Base-by-base conservation (phyloP, 2,113 vertebrate species). In the Amphiprion percula region DNA sequence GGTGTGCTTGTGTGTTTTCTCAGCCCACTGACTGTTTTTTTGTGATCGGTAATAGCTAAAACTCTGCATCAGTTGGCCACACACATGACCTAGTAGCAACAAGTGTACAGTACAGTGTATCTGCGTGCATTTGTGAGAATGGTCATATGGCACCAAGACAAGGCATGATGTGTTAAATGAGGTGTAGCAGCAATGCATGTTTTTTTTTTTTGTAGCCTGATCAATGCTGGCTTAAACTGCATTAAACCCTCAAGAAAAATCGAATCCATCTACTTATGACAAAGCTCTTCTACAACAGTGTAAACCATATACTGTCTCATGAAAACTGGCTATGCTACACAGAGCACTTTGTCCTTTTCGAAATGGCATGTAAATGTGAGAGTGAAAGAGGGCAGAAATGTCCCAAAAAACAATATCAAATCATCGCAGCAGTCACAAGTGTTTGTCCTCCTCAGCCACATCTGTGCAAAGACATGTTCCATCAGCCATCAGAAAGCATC, bases 121-220 rank as follows among this genome's bases (percentile, higher is more conserved):
- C 23, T 74, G 75, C 70, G n/a, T 74, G 67, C 50, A 52, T 83
- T 47, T 77, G 74, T 85, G 75, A 70, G 70, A 71, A 83, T 77
- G 86, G 56, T 78, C 52, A 60, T 91, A 67, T 86, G 85, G 83
- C 82, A 92, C 86, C 84, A 82, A 85, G 80, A 93, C 92, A 90
- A 94, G 94, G 91, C 91, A 90, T 93, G 93, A 83, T 3, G 87
- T 83, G 87, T 90, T 83, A 53, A 83, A 91, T 85, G 84, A 90
- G 82, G 86, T 82, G 73, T 90, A 94, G 94, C 94, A 94, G 93
- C 91, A 91, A 90, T 85, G 87, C 85, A 76, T 84, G 83, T 87
- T 87, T 85, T 73, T 37, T 37, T 37, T 37, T 37, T 37, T 37
- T 9, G 79, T 79, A 82, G 87, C 78, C 87, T 46, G 79, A 69